These are phyloP conservation scores for Mesocentrotus franciscanus DNA, from an alignment of 53 echinoderm and acorn worm species.

Conservation along the genomic window DNA sequence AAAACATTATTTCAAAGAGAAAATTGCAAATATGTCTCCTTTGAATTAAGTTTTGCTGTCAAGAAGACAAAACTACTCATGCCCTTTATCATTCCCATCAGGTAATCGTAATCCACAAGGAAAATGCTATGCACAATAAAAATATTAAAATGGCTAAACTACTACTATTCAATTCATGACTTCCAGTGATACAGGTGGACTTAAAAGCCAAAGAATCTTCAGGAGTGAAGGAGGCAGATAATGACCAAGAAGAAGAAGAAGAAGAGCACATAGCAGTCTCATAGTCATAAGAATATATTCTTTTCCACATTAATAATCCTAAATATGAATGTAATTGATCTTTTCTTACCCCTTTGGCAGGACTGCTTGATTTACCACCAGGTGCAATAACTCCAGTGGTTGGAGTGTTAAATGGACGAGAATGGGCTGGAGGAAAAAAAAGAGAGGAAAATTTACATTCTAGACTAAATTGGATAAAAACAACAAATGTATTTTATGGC, in stretches of 20 bases:
- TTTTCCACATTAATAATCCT: neutral
- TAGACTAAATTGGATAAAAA: neutral
- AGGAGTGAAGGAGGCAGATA: too few relatives aligned
- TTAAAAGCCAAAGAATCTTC: neutral
- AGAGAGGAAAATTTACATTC: neutral
- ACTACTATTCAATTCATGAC: too few relatives aligned
- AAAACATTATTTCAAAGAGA: neutral
- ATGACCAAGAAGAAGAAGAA: too few relatives aligned
- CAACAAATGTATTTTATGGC: too few relatives aligned
- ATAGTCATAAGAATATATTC: neutral
- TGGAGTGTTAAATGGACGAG: conserved; percentile 60
- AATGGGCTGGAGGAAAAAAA: conserved; percentile 16
- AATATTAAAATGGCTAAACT: neutral
- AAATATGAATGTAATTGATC: neutral
- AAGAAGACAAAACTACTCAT: neutral
- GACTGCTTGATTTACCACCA: conserved; percentile 58
- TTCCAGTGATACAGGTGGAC: neutral
- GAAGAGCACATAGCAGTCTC: neutral
- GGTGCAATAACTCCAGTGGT: conserved; percentile 18
- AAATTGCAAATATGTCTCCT: neutral
- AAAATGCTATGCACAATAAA: neutral
- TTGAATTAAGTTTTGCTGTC: too few relatives aligned
- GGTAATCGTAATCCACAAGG: neutral
- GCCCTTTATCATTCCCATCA: neutral
- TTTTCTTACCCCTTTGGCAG: conserved; percentile 62